Evolutionary conservation across 2,888 invertebrate genomes (phyloP).

Genomic region (Tetanocera ferruginea): DNA sequence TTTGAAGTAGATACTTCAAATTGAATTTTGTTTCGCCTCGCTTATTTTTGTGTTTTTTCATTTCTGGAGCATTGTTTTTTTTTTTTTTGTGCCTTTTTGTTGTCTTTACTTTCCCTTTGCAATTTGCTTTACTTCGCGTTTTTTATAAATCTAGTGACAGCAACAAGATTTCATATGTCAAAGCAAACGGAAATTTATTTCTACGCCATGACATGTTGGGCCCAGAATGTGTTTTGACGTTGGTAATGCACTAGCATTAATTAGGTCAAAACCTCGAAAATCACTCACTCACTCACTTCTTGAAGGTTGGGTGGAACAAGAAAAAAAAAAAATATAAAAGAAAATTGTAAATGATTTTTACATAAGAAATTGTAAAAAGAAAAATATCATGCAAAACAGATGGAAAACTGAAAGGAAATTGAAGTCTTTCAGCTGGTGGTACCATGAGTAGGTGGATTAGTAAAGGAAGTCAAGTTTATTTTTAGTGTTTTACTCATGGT

Average conservation of each 20-base stretch:
- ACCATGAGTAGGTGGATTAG: background rate
- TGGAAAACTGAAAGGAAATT: background rate
- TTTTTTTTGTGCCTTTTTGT: background rate
- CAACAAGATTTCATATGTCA: constrained; percentile 18
- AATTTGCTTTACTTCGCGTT: background rate
- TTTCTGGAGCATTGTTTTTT: background rate
- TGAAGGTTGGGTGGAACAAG: background rate
- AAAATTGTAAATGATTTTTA: too few relatives aligned
- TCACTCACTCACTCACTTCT: constrained; percentile 14
- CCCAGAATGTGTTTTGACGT: constrained; percentile 28
- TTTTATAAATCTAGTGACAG: constrained; percentile 10
- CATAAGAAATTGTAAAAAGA: background rate
- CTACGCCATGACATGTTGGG: background rate
- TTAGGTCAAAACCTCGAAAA: constrained; percentile 35
- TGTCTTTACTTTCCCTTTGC: background rate
- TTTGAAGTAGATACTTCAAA: too few relatives aligned
- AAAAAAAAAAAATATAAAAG: background rate
- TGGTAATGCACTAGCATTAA: constrained; percentile 29
- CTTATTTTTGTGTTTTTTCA: background rate
- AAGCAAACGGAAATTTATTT: background rate
- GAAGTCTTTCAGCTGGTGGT: background rate
- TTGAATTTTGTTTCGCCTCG: background rate
- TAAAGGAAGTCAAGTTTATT: too few relatives aligned
- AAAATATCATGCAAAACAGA: background rate
- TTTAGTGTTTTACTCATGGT: too few relatives aligned